phyloP scores from a whole-genome alignment of 1,140 invertebrate species.

The Homarus americanus region DNA sequence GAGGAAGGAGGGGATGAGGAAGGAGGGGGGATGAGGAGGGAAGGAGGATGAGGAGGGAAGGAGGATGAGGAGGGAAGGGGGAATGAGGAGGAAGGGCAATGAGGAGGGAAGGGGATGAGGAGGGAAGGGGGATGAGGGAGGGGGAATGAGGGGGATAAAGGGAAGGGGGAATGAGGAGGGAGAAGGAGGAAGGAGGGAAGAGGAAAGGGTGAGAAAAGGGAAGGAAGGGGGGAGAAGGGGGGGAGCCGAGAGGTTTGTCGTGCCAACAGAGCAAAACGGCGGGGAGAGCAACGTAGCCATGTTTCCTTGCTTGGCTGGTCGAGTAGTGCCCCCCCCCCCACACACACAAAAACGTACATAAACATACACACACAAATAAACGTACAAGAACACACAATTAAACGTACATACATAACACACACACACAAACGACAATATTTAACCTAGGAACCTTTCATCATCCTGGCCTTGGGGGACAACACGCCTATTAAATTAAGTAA shows the following conservation, averaged over 20 bases:
- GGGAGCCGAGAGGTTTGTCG: not conserved
- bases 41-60: not conserved
- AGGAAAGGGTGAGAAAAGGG: too few relatives aligned
- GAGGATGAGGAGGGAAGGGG: not conserved
- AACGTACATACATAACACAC: too few relatives aligned
- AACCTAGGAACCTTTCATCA: too few relatives aligned
- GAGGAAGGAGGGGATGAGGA: not conserved
- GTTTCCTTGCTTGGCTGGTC: too few relatives aligned
- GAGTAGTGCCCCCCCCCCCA: too few relatives aligned
- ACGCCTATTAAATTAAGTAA: too few relatives aligned
- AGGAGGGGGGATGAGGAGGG: not conserved
- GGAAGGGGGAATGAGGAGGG: not conserved
- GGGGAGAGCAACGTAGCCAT: too few relatives aligned
- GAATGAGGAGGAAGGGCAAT: not conserved
- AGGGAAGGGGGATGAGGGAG: not conserved
- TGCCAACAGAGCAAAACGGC: too few relatives aligned
- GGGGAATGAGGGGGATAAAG: not conserved
- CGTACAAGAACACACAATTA: slow-evolving; percentile 3
- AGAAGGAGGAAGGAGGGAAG: not conserved
- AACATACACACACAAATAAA: not conserved
- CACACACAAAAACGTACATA: too few relatives aligned
- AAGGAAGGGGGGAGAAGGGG: not conserved
- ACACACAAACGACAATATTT: not conserved
- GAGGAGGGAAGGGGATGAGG: not conserved
- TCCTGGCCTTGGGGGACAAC: too few relatives aligned